These are phyloP conservation scores for Gymnocypris eckloni DNA, from an alignment of 2,797 vertebrate genomes.

Conservation along the genomic window DNA sequence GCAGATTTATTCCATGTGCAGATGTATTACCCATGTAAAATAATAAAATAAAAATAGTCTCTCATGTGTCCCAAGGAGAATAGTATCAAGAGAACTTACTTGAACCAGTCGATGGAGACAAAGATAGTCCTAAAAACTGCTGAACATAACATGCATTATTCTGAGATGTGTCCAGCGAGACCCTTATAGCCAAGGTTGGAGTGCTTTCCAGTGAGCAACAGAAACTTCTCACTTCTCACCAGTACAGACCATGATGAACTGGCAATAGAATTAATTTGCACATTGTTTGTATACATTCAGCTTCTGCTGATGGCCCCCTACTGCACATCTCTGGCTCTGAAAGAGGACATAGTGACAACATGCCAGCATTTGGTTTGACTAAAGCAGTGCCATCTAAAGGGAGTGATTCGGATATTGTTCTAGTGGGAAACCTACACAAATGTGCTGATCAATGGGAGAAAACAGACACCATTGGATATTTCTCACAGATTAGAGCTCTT, in stretches of 20 bases:
- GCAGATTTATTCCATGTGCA: too few relatives aligned
- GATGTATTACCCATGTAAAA: too few relatives aligned
- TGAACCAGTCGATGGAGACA: background rate
- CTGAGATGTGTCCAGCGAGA: background rate
- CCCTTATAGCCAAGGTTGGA: background rate
- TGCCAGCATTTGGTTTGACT: conserved; percentile 70
- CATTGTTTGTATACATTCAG: conserved; percentile 64
- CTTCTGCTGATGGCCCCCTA: conserved; percentile 55
- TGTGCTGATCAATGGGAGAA: conserved; percentile 2
- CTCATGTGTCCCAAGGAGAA: conserved; percentile 65
- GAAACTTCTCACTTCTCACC: background rate
- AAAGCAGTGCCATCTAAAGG: conserved; percentile 64
- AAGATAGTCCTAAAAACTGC: background rate
- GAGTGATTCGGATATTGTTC: conserved; percentile 66
- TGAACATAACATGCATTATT: background rate
- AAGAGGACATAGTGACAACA: conserved; percentile 59
- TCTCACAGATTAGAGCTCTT: background rate
- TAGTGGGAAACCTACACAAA: conserved; percentile 50
- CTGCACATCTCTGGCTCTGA: conserved; percentile 58
- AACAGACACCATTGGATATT: background rate
- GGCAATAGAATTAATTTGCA: conserved; percentile 67
- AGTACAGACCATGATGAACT: conserved; percentile 53
- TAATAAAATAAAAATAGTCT: conserved; percentile 62
- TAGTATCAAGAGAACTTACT: background rate
- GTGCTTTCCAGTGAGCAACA: background rate